Evolutionary conservation across 2,113 vertebrate species (phyloP).

Genomic region (Mastomys coucha): DNA sequence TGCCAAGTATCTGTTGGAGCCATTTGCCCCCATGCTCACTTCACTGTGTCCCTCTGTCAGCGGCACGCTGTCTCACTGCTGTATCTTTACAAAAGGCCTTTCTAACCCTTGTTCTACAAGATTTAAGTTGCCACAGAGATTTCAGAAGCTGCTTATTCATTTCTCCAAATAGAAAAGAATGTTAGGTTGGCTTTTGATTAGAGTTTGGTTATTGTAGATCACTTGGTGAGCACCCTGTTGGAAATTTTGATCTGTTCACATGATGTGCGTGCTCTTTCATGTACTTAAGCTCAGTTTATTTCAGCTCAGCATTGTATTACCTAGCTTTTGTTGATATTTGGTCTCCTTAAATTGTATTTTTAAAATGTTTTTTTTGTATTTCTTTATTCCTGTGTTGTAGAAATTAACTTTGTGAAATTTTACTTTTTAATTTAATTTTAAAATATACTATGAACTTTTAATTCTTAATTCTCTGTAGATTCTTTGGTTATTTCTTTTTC

Average conservation of each 20-base stretch:
- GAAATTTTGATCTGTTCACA: slow-evolving; percentile 13
- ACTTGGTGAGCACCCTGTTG: slow-evolving; percentile 33
- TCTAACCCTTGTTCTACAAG: neutral
- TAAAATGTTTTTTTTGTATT: slow-evolving; percentile 8
- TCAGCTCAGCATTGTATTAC: neutral
- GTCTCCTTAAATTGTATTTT: slow-evolving; percentile 10
- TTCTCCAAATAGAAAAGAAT: neutral
- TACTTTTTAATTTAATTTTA: slow-evolving; percentile 33
- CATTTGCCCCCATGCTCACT: neutral
- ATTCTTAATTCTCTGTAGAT: slow-evolving; percentile 22
- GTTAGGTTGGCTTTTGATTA: neutral
- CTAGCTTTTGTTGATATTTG: slow-evolving; percentile 44
- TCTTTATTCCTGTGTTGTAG: neutral
- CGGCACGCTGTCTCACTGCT: neutral
- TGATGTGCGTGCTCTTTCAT: neutral
- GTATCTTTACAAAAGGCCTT: neutral
- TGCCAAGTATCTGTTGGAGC: neutral
- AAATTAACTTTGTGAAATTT: slow-evolving; percentile 56
- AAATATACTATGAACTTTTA: slow-evolving; percentile 16
- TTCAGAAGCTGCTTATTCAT: slow-evolving; percentile 28
- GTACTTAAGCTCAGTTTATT: slow-evolving; percentile 19
- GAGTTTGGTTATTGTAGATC: slow-evolving; percentile 20
- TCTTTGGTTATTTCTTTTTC: slow-evolving; percentile 9
- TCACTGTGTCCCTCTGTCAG: neutral
- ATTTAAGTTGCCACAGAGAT: slow-evolving; percentile 6